Evolutionary conservation across 53 echinoderm and acorn worm species (phyloP), one percentile per base, ranked within the genome.

Genomic region (Hippasteria phrygiana): DNA sequence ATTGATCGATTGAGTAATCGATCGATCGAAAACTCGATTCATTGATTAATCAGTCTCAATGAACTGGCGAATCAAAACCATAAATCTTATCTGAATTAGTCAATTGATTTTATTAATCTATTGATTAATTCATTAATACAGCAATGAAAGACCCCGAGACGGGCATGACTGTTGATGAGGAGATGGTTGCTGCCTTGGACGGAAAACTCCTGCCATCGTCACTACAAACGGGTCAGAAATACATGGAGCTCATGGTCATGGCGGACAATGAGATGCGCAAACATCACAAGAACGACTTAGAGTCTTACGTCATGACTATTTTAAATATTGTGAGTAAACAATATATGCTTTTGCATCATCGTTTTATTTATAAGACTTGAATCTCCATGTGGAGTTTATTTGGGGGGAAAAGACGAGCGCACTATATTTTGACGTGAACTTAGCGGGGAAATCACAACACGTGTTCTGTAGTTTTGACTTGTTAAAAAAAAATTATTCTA

Each of bases 261-360:
- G 93, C 89, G 40, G 95, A 95, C 75, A 95, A 95, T 63, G 88
- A 87, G 18, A 95, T 95, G 95, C 88, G 73, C 32, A 87, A 81
- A 54, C 90, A 88, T 45, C 95, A 93, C 71, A 48, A 89, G 24
- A 43, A 63, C 27, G 87, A 87, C 16, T 77, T 83, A 16, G 87
- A 89, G 72, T 87, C 93, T 54, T 95, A 95, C 70, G 93, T 94
- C 53, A 81, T 92, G 87, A 87, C 93, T 0, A 71, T 95, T 26
- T 75, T 95, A 84, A 95, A 95, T 88, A 89, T 95, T 47, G 96
- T 95, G 74, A 95, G 95, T n/a, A n/a, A n/a, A n/a, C 16, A 10
- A 16, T 17, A 4, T 16, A 54, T 54, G 18, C 3, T 54, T 13
- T 54, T 54, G 14, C 14, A 45, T 45, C 11, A 11, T 45, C 6